phyloP scores from a whole-genome alignment of 2,888 invertebrate species.

The Neelides folsomi region DNA sequence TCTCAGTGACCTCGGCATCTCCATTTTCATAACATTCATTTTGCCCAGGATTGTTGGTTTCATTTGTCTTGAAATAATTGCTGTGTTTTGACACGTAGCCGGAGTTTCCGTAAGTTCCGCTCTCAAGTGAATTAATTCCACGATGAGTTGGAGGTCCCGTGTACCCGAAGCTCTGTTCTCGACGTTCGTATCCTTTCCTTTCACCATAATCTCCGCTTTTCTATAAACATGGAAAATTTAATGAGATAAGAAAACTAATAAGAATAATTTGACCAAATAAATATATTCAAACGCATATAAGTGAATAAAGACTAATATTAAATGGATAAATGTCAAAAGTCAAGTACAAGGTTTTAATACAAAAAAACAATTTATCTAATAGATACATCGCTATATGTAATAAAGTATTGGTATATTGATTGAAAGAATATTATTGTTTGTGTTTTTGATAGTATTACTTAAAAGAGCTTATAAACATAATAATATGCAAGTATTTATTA shows the following conservation, averaged over 20 bases:
- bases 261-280: no score
- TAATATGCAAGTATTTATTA: no score
- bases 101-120: slow-evolving; percentile 23
- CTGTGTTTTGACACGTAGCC: slow-evolving; percentile 32
- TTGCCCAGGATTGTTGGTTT: slow-evolving; percentile 32
- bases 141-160: slow-evolving; percentile 24
- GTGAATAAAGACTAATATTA: no score
- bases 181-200: slow-evolving; percentile 30
- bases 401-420: no score
- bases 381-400: no score
- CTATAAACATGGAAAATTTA: slow-evolving; percentile 16
- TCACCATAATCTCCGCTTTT: slow-evolving; percentile 31
- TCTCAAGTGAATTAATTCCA: slow-evolving; percentile 23
- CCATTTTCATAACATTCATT: slow-evolving; percentile 29
- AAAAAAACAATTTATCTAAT: no score
- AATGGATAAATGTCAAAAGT: no score
- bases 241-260: not conserved
- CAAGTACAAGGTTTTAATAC: no score
- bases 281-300: no score
- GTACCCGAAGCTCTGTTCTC: slow-evolving; percentile 33
- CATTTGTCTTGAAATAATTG: slow-evolving; percentile 32
- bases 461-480: no score
- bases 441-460: no score
- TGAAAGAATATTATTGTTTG: no score
- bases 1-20: slow-evolving; percentile 30